phyloP scores from a whole-genome alignment of 2,888 invertebrate genomes.

The Synanthedon andrenaeformis region DNA sequence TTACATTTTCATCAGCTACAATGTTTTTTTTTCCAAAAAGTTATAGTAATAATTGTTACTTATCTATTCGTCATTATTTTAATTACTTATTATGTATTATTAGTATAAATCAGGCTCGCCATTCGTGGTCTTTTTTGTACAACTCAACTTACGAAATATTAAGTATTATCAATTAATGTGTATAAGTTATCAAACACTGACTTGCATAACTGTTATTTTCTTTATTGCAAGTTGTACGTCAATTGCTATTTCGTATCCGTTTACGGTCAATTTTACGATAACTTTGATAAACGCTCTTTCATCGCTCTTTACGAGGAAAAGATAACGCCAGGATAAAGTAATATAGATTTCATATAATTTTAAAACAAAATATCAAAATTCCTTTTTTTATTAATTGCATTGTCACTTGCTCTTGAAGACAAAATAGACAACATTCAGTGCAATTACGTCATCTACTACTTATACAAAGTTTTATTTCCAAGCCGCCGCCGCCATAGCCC shows the following conservation, averaged over 20 bases:
- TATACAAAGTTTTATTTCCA: conserved; percentile 42
- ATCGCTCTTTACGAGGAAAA: too few relatives aligned
- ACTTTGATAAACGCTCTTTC: background rate
- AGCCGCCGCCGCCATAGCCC: conserved; percentile 31
- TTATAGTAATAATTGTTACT: too few relatives aligned
- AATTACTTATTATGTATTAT: too few relatives aligned
- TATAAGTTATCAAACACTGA: conserved; percentile 1
- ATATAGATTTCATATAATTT: too few relatives aligned
- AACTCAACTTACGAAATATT: conserved; percentile 4
- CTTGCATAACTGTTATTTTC: conserved; percentile 5
- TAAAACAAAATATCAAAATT: background rate
- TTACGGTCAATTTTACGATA: conserved; percentile 10
- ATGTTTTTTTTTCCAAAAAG: too few relatives aligned
- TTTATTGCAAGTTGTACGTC: conserved; percentile 2
- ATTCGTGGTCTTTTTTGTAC: conserved; percentile 2
- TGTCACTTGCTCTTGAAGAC: background rate
- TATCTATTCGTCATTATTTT: too few relatives aligned
- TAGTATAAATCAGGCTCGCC: background rate
- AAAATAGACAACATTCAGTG: conserved; percentile 19
- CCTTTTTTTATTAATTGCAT: background rate
- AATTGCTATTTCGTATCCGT: conserved; percentile 4
- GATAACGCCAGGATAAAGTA: too few relatives aligned
- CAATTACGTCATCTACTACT: conserved; percentile 40
- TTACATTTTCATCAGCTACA: too few relatives aligned
- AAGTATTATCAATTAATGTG: conserved; percentile 2